A percentile compares a stretch with the other conserved stretches of the same genome.
Evolutionary conservation across 2,888 invertebrate genomes (phyloP).

Genomic region (Acronicta psi): DNA sequence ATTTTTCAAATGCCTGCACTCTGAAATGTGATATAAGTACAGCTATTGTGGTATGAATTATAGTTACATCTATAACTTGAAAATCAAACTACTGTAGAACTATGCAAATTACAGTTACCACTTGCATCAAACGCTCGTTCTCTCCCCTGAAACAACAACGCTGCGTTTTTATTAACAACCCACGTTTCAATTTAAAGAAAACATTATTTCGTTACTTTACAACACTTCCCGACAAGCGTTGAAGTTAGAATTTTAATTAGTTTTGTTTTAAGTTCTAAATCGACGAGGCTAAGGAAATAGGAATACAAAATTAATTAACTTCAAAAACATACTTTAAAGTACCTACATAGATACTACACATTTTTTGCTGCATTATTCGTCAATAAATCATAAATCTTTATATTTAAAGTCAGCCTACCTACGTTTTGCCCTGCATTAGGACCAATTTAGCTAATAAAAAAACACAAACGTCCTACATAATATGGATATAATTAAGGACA

Average conservation of each 20-base stretch:
- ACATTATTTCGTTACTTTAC: conserved; percentile 55
- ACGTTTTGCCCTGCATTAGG: no score
- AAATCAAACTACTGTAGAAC: conserved; percentile 74
- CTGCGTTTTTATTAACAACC: conserved; percentile 53
- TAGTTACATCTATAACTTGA: conserved; percentile 56
- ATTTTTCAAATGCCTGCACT: no score
- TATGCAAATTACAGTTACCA: conserved; percentile 83
- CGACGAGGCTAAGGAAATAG: conserved; percentile 33
- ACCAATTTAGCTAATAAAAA: no score
- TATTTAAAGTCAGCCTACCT: no score
- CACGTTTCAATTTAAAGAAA: conserved; percentile 49
- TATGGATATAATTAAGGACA: no score
- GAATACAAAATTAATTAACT: conserved; percentile 42
- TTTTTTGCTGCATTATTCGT: no score
- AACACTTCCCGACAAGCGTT: conserved; percentile 46
- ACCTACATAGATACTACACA: no score
- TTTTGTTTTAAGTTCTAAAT: conserved; percentile 55
- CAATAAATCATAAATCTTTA: no score
- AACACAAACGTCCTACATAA: no score
- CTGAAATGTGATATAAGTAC: no score
- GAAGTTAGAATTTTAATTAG: conserved; percentile 57
- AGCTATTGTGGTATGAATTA: no score
- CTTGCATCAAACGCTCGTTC: conserved; percentile 74
- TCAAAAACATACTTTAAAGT: conserved; percentile 30
- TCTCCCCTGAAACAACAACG: conserved; percentile 33